Evolutionary conservation across 2,888 invertebrate species (phyloP), one percentile per base, ranked within the genome.

Genomic region (Byasa hedistus): DNA sequence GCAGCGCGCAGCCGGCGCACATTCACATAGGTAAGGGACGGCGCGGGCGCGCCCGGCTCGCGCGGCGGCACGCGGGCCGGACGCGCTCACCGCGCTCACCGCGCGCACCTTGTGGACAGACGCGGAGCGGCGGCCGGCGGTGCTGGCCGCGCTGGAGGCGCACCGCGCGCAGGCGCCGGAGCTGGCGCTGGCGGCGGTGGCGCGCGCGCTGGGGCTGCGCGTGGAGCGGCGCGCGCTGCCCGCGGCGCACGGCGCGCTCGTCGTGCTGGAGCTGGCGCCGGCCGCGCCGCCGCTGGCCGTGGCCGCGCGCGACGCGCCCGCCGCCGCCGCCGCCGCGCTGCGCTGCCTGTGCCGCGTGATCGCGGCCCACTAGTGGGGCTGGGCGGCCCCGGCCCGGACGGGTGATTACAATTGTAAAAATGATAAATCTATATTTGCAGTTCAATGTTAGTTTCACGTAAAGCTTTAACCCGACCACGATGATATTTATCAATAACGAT

Each of bases 1-100:
- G 71, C 79, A 84, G 7, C 85, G 81, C 57, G 79, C 84, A 77
- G 85, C 84, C 66, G 82, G 79, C 70, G 72, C 71, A 73, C 64
- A 68, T 73, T 21, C 76, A 76, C 58, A 72, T 76, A 61, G 87
- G 86, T 83, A 71, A 65, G 75, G n/a, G n/a, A n/a, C n/a, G n/a
- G n/a, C n/a, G n/a, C n/a, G n/a, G n/a, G n/a, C n/a, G n/a, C n/a
- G n/a, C n/a, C n/a, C n/a, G n/a, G n/a, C n/a, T n/a, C n/a, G n/a
- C n/a, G n/a, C n/a, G n/a, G n/a, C n/a, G n/a, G n/a, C n/a, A n/a
- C n/a, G n/a, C n/a, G n/a, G n/a, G n/a, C n/a, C n/a, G n/a, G n/a
- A n/a, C n/a, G n/a, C n/a, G n/a, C n/a, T n/a, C n/a, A n/a, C n/a
- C n/a, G n/a, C n/a, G n/a, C n/a, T n/a, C n/a, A n/a, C n/a, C n/a